Evolutionary conservation across 2,888 invertebrate species (phyloP).

Genomic region (Zygaena filipendulae): DNA sequence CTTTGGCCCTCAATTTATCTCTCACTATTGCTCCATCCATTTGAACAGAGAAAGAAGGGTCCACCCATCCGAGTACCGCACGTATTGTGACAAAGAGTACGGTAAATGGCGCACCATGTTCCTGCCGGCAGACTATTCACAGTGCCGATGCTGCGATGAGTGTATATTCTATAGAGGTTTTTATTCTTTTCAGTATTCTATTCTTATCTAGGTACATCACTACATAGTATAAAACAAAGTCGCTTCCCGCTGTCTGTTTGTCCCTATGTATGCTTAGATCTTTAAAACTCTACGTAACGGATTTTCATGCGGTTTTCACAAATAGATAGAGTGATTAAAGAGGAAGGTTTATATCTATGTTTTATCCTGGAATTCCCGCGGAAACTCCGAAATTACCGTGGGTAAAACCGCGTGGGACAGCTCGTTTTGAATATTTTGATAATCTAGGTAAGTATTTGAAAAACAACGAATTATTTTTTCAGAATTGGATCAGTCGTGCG

Average conservation of each 20-base stretch:
- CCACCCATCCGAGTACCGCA: constrained; percentile 28
- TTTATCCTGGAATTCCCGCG: too few species aligned
- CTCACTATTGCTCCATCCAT: too few species aligned
- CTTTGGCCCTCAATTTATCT: too few species aligned
- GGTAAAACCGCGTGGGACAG: too few species aligned
- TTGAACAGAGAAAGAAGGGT: constrained; percentile 47
- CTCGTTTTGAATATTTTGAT: not conserved
- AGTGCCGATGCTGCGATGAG: constrained; percentile 54
- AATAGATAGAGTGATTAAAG: too few species aligned
- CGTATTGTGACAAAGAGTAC: constrained; percentile 47
- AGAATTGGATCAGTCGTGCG: constrained; percentile 56
- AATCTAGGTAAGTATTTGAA: not conserved
- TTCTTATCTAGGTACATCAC: not conserved
- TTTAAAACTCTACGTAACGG: too few species aligned
- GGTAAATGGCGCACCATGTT: constrained; percentile 49
- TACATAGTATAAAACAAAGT: not conserved
- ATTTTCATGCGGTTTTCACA: too few species aligned
- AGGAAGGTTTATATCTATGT: too few species aligned
- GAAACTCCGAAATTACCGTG: too few species aligned
- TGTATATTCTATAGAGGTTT: constrained; percentile 51
- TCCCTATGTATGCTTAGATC: too few species aligned
- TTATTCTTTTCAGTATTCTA: not conserved
- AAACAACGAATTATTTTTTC: too few species aligned
- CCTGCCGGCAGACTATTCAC: constrained; percentile 42
- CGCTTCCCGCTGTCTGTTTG: too few species aligned